A percentile compares a stretch with the other conserved stretches of the same genome.
Evolutionary conservation across 2,113 vertebrate genomes (phyloP).

Genomic region (Antigone vipio): DNA sequence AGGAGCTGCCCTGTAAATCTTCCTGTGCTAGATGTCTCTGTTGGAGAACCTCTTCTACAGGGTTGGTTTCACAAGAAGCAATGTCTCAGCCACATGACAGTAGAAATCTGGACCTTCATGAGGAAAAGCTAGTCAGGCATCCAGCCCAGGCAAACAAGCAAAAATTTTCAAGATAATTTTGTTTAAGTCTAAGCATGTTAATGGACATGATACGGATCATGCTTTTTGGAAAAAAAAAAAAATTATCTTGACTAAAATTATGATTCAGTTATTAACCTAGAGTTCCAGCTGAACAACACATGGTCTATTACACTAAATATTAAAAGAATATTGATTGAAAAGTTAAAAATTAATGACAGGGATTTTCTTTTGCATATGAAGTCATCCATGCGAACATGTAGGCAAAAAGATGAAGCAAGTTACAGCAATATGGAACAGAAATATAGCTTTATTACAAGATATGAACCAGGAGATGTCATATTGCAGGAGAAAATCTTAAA

Average conservation of each 20-base stretch:
- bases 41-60: not conserved
- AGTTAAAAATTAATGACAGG: not conserved
- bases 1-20: not conserved
- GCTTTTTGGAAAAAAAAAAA: not conserved
- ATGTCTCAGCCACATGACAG: not conserved
- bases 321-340: not conserved
- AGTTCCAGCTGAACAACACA: not conserved
- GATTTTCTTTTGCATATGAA: not conserved
- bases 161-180: not conserved
- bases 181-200: not conserved
- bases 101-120: not conserved
- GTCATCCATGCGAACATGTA: not conserved
- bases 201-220: fast-evolving
- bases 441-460: not conserved
- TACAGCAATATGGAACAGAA: not conserved
- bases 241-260: not conserved
- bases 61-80: not conserved
- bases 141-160: not conserved
- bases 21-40: not conserved
- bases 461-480: not conserved
- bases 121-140: not conserved
- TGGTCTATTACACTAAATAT: not conserved
- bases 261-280: not conserved
- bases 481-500: not conserved
- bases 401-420: not conserved